phyloP scores from a whole-genome alignment of 1,140 invertebrate species.

The Euglossa dilemma region DNA sequence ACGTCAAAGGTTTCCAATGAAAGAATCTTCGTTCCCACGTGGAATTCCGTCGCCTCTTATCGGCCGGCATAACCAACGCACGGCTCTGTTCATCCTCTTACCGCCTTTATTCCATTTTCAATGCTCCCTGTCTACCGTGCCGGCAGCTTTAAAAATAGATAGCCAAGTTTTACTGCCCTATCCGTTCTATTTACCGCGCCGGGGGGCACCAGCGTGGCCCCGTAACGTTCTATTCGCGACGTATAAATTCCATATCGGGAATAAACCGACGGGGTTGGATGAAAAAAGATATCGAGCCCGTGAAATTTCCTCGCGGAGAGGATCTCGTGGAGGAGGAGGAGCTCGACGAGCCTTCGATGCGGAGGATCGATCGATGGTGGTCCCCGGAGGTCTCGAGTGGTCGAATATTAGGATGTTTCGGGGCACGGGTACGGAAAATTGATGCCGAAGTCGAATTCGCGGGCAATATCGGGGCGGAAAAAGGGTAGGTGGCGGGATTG shows the following conservation, averaged over 20 bases:
- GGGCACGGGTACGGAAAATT: constrained; percentile 2
- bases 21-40: neutral
- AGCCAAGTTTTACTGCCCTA: too few relatives aligned
- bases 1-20: neutral
- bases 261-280: too few relatives aligned
- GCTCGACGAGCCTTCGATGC: constrained; percentile 8
- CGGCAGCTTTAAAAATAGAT: neutral
- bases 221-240: too few relatives aligned
- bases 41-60: neutral
- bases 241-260: too few relatives aligned
- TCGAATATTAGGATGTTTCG: constrained; percentile 43
- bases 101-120: neutral
- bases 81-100: too few relatives aligned
- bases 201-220: too few relatives aligned
- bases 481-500: neutral
- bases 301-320: neutral
- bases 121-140: neutral
- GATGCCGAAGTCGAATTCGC: constrained; percentile 24
- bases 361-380: constrained; percentile 8
- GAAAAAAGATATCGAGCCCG: neutral
- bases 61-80: neutral
- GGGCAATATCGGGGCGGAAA: neutral
- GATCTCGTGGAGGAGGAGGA: neutral
- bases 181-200: too few relatives aligned
- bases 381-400: neutral